Conservation (phyloP, 2,888 invertebrate species). For the Drosophila trichaetosa region DNA sequence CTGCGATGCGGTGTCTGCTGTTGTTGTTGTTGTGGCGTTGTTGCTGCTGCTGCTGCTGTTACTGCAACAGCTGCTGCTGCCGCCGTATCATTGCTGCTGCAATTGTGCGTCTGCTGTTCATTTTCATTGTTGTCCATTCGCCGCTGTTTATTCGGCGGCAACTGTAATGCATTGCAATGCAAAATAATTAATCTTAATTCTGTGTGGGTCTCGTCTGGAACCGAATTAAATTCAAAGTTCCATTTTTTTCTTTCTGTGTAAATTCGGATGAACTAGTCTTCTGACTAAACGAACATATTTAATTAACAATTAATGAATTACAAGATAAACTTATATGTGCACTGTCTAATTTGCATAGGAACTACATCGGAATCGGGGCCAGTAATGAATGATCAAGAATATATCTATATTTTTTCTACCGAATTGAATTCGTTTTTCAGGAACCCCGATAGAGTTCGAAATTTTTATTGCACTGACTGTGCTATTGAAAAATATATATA, state of each 20-base stretch:
- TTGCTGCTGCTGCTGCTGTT: constrained; percentile 15
- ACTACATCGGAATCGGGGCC: too few species aligned
- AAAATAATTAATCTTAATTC: neutral
- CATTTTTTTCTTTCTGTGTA: neutral
- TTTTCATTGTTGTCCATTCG: constrained; percentile 75
- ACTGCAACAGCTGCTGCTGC: constrained; percentile 19
- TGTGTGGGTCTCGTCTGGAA: neutral
- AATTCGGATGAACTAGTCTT: neutral
- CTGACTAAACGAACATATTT: neutral
- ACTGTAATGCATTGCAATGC: constrained; percentile 33
- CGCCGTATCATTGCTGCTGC: constrained; percentile 51
- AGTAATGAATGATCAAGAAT: neutral
- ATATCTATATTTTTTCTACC: neutral
- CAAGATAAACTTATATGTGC: neutral
- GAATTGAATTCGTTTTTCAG: too few species aligned
- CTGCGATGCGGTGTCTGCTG: constrained; percentile 63
- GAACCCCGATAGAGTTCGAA: neutral
- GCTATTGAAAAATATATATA: neutral
- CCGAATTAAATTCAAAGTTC: neutral
- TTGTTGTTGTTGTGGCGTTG: constrained; percentile 18
- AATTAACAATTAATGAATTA: neutral
- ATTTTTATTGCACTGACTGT: neutral
- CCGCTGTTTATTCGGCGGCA: constrained; percentile 68
- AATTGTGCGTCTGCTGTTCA: constrained; percentile 65
- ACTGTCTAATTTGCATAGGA: neutral